Percentiles rank a stretch among this genome's conserved stretches.
Evolutionary conservation across 2,113 vertebrate genomes (phyloP).

Genomic region (Lichenostomus cassidix): DNA sequence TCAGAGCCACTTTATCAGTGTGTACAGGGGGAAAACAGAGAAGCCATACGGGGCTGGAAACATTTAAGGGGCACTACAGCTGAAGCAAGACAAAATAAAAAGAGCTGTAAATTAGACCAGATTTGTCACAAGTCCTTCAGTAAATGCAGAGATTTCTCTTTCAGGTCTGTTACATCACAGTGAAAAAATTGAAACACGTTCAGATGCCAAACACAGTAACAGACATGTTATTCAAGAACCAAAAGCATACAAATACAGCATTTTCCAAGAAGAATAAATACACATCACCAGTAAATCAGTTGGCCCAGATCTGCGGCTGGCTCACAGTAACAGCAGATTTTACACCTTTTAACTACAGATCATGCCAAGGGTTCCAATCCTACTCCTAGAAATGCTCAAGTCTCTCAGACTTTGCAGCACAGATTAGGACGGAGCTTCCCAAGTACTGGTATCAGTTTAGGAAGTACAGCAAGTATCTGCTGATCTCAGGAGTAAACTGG

Average conservation of each 20-base stretch:
- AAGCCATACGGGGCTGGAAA: neutral
- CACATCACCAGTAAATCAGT: neutral
- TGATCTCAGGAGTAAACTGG: neutral
- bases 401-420: neutral
- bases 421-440: neutral
- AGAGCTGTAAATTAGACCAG: neutral
- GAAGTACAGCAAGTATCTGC: fast-evolving
- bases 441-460: neutral
- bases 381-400: fast-evolving
- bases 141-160: neutral
- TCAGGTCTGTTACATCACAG: neutral
- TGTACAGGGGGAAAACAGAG: neutral
- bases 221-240: neutral
- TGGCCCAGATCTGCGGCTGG: neutral
- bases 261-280: neutral
- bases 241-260: neutral
- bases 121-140: neutral
- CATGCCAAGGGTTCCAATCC: neutral
- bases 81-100: neutral
- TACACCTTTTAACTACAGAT: neutral
- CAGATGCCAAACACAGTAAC: neutral
- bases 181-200: neutral
- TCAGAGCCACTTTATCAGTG: neutral
- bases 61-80: neutral
- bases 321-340: neutral